Conservation (phyloP, 2,113 vertebrate species). For the Tichodroma muraria region DNA sequence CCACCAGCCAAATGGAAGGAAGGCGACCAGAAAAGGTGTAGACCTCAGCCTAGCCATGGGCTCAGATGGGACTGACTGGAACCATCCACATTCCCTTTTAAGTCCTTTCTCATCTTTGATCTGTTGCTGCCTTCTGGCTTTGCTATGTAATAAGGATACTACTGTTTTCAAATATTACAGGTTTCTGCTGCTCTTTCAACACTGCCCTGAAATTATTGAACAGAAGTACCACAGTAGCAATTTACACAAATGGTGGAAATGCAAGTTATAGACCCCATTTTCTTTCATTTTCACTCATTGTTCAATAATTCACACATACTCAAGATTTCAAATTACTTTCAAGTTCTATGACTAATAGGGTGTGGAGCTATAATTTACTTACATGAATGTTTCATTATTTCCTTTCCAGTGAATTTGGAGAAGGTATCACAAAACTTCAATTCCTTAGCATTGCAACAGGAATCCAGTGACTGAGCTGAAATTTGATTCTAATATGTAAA, state of each 20-base stretch:
- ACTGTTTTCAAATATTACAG: neutral
- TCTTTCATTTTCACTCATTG: conserved; percentile 28
- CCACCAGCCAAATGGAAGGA: neutral
- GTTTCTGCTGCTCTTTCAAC: neutral
- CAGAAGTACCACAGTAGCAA: neutral
- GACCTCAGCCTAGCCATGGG: neutral
- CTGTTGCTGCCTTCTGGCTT: neutral
- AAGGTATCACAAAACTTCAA: neutral
- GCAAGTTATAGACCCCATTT: neutral
- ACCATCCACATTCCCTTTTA: neutral
- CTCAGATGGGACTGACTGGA: neutral
- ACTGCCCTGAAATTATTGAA: conserved; percentile 14
- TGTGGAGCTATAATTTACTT: conserved; percentile 3
- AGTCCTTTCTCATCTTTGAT: conserved; percentile 13
- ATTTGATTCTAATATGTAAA: neutral
- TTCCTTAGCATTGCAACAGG: neutral
- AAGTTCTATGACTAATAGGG: conserved; percentile 39
- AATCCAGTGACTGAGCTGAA: neutral
- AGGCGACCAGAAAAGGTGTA: neutral
- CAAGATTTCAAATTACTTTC: conserved; percentile 41
- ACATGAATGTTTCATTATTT: conserved; percentile 51
- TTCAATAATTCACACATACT: conserved; percentile 44
- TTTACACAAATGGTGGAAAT: neutral
- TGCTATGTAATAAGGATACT: neutral
- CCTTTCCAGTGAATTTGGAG: conserved; percentile 24